A percentile compares a stretch with the other conserved stretches of the same genome.
These are phyloP conservation scores for Chrysolina haemoptera DNA, from an alignment of 2,888 invertebrate genomes.

Conservation along the genomic window DNA sequence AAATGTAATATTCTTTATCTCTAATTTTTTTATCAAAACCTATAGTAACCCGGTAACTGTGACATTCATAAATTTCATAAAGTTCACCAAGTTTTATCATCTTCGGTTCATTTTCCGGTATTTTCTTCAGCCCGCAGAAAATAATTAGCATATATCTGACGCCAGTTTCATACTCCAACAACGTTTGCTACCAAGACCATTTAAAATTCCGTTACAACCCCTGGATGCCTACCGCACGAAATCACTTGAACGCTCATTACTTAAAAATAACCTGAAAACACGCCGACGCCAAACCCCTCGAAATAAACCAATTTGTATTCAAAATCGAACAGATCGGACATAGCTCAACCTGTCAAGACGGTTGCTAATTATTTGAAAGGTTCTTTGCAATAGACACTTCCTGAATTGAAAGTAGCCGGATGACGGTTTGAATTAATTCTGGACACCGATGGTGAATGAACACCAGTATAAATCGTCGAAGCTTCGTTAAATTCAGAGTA, in stretches of 20 bases:
- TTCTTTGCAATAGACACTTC: constrained; percentile 25
- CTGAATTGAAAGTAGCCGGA: constrained; percentile 37
- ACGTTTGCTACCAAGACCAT: too few species aligned
- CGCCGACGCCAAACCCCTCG: neutral
- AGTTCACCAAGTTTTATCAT: too few species aligned
- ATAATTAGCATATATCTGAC: too few species aligned
- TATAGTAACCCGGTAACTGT: too few species aligned
- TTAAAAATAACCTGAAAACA: neutral
- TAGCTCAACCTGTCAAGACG: constrained; percentile 41
- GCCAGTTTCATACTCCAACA: too few species aligned
- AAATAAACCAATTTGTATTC: constrained; percentile 38
- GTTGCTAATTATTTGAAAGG: constrained; percentile 42
- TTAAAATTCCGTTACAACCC: neutral
- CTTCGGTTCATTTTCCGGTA: too few species aligned
- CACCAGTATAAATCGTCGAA: constrained; percentile 4
- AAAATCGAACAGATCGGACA: constrained; percentile 35
- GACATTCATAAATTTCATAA: too few species aligned
- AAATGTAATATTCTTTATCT: too few species aligned
- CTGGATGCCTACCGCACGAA: neutral
- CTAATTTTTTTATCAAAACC: too few species aligned
- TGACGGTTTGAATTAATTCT: constrained; percentile 41
- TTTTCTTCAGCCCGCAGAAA: too few species aligned
- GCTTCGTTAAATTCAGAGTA: constrained; percentile 12
- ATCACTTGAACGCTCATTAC: constrained; percentile 2
- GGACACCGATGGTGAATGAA: constrained; percentile 16